phyloP scores from a whole-genome alignment of 2,113 vertebrate genomes.

The Chrysemys picta region DNA sequence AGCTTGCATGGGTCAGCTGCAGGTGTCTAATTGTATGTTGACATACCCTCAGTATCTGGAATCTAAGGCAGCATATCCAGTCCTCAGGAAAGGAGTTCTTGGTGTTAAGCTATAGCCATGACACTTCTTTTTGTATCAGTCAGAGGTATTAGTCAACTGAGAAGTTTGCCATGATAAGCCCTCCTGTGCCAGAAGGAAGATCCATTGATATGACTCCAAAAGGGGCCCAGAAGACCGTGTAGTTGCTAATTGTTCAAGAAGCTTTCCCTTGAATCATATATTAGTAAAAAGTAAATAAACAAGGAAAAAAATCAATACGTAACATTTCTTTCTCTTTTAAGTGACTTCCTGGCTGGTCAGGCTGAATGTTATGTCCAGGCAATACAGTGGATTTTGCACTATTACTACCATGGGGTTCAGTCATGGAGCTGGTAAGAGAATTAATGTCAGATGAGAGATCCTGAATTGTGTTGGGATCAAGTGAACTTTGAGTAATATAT shows the following conservation, averaged over 20 bases:
- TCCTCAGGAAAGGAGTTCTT: neutral
- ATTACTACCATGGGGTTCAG: slow-evolving; percentile 98
- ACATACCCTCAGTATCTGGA: neutral
- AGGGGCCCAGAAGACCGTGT: neutral
- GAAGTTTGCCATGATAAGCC: neutral
- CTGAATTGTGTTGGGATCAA: neutral
- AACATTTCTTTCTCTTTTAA: slow-evolving; percentile 66
- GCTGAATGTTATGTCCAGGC: slow-evolving; percentile 95
- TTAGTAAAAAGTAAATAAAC: neutral
- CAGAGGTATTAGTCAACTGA: neutral
- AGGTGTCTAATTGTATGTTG: neutral
- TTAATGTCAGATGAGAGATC: neutral
- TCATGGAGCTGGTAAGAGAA: slow-evolving; percentile 97
- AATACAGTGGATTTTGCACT: slow-evolving; percentile 99
- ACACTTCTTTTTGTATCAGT: neutral
- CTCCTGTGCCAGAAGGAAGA: neutral
- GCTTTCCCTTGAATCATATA: neutral
- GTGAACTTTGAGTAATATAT: neutral
- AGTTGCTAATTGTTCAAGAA: neutral
- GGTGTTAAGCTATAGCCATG: neutral
- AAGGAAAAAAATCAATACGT: neutral
- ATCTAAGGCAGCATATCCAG: neutral
- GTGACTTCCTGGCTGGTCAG: slow-evolving; percentile 94
- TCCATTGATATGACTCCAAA: neutral
- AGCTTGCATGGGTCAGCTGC: neutral